Conservation (phyloP, 1,140 invertebrate species). For the Lineus longissimus region DNA sequence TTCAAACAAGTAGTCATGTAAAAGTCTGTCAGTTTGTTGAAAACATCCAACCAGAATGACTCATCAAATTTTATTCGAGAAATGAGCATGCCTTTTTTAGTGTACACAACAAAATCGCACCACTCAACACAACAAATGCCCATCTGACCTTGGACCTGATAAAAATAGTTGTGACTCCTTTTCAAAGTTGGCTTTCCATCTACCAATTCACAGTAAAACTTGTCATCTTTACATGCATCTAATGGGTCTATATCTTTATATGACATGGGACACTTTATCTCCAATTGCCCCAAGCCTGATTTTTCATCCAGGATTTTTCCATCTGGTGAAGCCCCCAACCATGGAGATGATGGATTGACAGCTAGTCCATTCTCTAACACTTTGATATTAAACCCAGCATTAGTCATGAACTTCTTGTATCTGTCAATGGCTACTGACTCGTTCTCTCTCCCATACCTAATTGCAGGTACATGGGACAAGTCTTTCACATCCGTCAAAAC, state of each 20-base stretch:
- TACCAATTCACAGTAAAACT: background rate
- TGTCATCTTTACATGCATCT: background rate
- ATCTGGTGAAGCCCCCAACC: background rate
- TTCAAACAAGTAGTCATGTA: too few species aligned
- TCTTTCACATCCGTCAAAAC: background rate
- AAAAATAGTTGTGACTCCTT: background rate
- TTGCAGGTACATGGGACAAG: background rate
- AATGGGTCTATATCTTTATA: background rate
- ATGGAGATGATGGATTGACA: background rate
- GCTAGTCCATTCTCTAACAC: background rate
- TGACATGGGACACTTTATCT: background rate
- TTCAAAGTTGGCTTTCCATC: background rate
- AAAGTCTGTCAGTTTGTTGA: too few species aligned
- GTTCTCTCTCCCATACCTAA: background rate
- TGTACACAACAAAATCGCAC: slow-evolving; percentile 6
- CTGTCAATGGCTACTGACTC: background rate
- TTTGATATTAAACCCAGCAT: background rate
- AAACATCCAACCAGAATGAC: too few species aligned
- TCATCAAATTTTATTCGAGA: too few species aligned
- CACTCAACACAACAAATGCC: background rate
- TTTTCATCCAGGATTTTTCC: background rate
- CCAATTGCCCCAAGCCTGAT: background rate
- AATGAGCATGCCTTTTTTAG: background rate
- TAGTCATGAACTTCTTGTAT: background rate
- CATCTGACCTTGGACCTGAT: slow-evolving; percentile 2